A percentile compares a stretch with the other conserved stretches of the same genome.
Conservation (phyloP, 2,797 vertebrate genomes). For the Rhyacichthys aspro region DNA sequence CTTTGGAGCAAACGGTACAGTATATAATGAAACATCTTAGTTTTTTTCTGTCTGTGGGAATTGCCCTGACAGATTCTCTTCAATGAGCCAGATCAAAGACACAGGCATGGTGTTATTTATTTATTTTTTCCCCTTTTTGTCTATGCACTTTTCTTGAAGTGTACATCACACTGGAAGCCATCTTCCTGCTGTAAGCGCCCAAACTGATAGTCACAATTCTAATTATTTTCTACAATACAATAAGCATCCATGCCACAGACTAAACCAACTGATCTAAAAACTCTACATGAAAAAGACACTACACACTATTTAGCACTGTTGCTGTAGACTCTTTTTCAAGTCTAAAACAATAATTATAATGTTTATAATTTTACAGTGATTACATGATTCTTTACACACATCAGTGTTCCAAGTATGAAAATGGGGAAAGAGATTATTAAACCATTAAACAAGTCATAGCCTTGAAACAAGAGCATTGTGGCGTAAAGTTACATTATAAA, state of each 20-base stretch:
- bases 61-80: slow-evolving; percentile 40
- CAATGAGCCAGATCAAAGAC: slow-evolving; percentile 63
- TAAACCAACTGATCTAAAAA: neutral
- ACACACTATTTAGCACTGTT: too few relatives aligned
- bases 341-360: too few relatives aligned
- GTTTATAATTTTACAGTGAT: too few relatives aligned
- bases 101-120: slow-evolving; percentile 35
- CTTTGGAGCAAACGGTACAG: slow-evolving; percentile 13
- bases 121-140: too few relatives aligned
- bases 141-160: slow-evolving; percentile 65
- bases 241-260: slow-evolving; percentile 32
- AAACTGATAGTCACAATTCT: slow-evolving; percentile 58
- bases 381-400: too few relatives aligned
- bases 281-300: neutral
- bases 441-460: too few relatives aligned
- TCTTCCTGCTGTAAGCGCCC: slow-evolving; percentile 53
- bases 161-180: slow-evolving; percentile 68
- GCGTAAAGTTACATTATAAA: too few relatives aligned
- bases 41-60: slow-evolving; percentile 34
- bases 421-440: too few relatives aligned
- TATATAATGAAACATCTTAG: slow-evolving; percentile 12
- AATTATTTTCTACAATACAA: slow-evolving; percentile 60
- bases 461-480: too few relatives aligned
- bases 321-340: too few relatives aligned
- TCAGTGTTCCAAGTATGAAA: too few relatives aligned